These are phyloP conservation scores for Galago senegalensis DNA, from an alignment of 2,797 vertebrate genomes.

Conservation along the genomic window DNA sequence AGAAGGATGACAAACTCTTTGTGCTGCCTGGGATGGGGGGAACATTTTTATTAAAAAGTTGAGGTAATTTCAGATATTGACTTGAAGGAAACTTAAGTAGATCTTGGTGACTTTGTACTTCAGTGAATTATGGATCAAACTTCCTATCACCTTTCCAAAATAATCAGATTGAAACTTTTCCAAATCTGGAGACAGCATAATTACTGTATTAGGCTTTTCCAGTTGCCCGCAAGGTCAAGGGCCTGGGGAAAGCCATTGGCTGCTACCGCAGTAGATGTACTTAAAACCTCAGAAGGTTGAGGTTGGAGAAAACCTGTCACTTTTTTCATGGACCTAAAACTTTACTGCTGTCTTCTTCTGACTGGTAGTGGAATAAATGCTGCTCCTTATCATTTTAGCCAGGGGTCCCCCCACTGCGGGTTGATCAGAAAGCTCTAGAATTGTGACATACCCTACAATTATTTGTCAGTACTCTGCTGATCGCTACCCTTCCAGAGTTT, in stretches of 20 bases:
- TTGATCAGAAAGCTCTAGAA: neutral
- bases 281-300: neutral
- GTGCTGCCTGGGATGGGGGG: neutral
- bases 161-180: neutral
- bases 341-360: neutral
- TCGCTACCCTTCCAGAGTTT: neutral
- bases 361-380: neutral
- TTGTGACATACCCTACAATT: neutral
- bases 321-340: neutral
- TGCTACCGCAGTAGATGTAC: neutral
- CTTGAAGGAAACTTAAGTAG: neutral
- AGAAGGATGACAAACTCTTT: neutral
- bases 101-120: constrained; percentile 29
- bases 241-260: neutral
- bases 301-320: neutral
- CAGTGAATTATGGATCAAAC: neutral
- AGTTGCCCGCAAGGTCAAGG: constrained; percentile 5
- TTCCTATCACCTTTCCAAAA: constrained; percentile 56
- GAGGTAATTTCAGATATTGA: neutral
- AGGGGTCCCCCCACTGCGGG: neutral
- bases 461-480: neutral
- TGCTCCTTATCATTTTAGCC: constrained; percentile 41
- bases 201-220: neutral
- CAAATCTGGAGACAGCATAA: neutral
- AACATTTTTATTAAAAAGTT: neutral